A percentile compares a stretch with the other conserved stretches of the same genome.
Conservation (phyloP, 2,797 vertebrate genomes). For the Antrozous pallidus region DNA sequence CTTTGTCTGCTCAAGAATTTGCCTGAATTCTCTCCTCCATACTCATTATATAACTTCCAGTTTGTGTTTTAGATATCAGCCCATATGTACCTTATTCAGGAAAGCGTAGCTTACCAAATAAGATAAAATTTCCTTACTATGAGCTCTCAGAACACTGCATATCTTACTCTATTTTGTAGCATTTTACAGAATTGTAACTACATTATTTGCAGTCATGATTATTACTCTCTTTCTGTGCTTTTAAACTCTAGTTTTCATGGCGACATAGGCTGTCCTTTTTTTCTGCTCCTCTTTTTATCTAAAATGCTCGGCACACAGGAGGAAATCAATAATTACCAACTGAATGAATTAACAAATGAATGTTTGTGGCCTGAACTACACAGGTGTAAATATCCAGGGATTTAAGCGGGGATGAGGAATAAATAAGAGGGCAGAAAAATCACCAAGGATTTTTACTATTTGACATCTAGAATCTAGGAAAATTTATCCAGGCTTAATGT, state of each 20-base stretch:
- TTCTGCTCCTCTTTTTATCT: not conserved
- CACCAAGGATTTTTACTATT: not conserved
- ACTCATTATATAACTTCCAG: not conserved
- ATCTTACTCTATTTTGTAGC: not conserved
- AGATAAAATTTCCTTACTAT: not conserved
- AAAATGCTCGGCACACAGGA: not conserved
- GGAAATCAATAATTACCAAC: not conserved
- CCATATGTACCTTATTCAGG: not conserved
- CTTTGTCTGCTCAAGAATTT: not conserved
- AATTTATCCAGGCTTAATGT: not conserved
- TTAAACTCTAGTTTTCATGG: slow-evolving; percentile 11
- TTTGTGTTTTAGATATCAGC: not conserved
- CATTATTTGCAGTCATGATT: not conserved
- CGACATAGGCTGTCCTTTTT: not conserved
- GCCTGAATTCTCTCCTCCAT: not conserved
- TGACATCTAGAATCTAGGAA: not conserved
- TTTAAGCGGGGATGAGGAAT: slow-evolving; percentile 1
- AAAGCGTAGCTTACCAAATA: not conserved
- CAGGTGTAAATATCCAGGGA: not conserved
- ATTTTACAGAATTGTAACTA: not conserved
- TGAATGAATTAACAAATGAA: slow-evolving; percentile 12
- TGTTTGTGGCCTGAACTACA: not conserved
- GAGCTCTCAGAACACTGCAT: not conserved
- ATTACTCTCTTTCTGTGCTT: not conserved
- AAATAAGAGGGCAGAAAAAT: not conserved